These are phyloP conservation scores for Thinocorus orbignyianus DNA, from an alignment of 2,113 vertebrate species.

Conservation along the genomic window DNA sequence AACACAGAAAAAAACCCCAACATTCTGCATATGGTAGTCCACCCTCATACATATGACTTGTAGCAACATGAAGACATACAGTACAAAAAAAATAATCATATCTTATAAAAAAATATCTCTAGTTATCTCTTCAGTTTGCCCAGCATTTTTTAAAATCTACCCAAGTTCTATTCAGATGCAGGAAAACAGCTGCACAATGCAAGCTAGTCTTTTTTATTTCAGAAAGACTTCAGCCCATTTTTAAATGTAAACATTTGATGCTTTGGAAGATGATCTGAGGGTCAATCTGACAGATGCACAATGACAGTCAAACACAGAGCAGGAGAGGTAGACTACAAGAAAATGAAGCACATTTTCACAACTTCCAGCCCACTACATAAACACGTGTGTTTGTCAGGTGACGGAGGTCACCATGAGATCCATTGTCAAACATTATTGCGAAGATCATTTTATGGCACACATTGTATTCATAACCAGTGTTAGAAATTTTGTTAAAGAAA, in stretches of 20 bases:
- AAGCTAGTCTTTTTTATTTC: background rate
- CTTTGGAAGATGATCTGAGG: background rate
- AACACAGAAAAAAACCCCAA: background rate
- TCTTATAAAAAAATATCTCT: background rate
- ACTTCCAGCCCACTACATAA: background rate
- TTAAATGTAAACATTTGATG: background rate
- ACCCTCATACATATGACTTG: background rate
- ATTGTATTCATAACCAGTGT: background rate
- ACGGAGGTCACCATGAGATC: background rate
- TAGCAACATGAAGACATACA: background rate
- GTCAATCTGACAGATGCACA: background rate
- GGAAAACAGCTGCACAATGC: background rate
- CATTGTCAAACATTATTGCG: background rate
- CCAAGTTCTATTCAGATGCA: background rate
- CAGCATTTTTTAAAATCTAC: background rate
- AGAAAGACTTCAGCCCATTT: background rate
- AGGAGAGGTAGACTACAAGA: background rate
- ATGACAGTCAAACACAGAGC: background rate
- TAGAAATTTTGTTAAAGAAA: background rate
- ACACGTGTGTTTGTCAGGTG: background rate
- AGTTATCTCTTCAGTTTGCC: background rate
- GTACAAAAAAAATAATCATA: background rate
- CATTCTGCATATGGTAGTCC: background rate
- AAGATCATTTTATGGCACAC: background rate
- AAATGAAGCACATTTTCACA: background rate